phyloP scores from a whole-genome alignment of 2,797 vertebrate species.

The Arvicola amphibius region DNA sequence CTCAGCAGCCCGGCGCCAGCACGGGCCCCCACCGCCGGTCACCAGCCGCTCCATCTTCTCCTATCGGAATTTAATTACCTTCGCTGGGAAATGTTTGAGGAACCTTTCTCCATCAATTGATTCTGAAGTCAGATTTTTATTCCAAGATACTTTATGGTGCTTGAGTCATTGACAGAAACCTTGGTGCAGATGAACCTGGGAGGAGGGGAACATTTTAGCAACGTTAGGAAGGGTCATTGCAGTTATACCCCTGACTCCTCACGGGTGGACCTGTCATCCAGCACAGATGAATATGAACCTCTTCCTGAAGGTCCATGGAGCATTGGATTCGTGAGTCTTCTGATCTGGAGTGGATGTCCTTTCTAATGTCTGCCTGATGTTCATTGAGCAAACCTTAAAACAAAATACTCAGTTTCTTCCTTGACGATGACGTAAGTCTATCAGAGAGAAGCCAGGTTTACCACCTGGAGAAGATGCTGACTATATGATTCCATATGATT shows the following conservation, averaged over 20 bases:
- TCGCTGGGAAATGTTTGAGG: constrained; percentile 44
- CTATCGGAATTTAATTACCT: constrained; percentile 71
- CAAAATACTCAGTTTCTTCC: neutral
- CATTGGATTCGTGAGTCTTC: neutral
- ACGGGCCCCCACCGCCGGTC: constrained; percentile 41
- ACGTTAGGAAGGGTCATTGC: constrained; percentile 6
- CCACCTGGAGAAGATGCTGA: neutral
- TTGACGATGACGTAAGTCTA: neutral
- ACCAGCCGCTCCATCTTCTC: constrained; percentile 71
- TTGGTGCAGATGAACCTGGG: neutral
- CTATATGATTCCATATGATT: no score
- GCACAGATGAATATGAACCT: neutral
- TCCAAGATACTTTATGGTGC: constrained; percentile 39
- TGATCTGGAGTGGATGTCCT: constrained; percentile 45
- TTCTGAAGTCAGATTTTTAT: constrained; percentile 66
- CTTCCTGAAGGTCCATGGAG: neutral
- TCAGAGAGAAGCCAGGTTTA: neutral
- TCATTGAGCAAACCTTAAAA: neutral
- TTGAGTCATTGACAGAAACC: neutral
- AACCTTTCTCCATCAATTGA: constrained; percentile 70
- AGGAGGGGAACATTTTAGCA: neutral
- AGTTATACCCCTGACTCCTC: neutral
- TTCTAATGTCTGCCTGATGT: neutral
- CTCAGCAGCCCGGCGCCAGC: constrained; percentile 77
- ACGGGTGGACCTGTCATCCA: neutral